A percentile compares a stretch with the other conserved stretches of the same genome.
phyloP scores from a whole-genome alignment of 2,888 invertebrate species.

The Pachymerium ferrugineum region DNA sequence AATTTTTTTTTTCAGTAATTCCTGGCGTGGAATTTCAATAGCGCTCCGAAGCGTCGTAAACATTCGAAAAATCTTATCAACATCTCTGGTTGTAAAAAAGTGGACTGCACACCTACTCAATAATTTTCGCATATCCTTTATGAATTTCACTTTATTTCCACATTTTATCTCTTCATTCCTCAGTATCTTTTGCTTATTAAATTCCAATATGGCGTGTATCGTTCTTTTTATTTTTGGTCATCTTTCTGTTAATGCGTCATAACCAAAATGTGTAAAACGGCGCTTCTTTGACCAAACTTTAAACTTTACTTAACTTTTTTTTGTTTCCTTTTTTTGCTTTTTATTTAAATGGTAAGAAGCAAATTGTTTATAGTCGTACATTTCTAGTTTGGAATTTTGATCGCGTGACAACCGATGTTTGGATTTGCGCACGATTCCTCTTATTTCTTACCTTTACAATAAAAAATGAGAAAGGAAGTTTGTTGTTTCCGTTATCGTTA shows the following conservation, averaged over 20 bases:
- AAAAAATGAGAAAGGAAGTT: no score
- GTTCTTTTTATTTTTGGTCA: background rate
- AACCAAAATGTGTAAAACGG: background rate
- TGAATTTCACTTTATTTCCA: no score
- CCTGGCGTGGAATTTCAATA: background rate
- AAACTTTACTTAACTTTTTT: background rate
- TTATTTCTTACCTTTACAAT: no score
- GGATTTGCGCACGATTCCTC: no score
- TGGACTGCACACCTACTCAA: background rate
- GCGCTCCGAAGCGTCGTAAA: background rate
- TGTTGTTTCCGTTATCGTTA: no score
- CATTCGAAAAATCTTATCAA: background rate
- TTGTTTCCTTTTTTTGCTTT: background rate
- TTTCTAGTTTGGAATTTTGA: no score
- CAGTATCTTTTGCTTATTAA: background rate
- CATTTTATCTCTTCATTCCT: background rate
- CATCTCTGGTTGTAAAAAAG: background rate
- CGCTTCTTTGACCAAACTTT: background rate
- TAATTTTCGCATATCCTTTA: no score
- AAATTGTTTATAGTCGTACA: no score
- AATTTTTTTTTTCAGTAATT: background rate
- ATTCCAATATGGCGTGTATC: background rate
- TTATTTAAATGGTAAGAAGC: background rate
- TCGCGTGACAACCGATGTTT: no score
- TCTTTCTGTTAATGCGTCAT: slow-evolving; percentile 3